Evolutionary conservation across 2,888 invertebrate genomes (phyloP).

Genomic region (Lithophane ornitopus): DNA sequence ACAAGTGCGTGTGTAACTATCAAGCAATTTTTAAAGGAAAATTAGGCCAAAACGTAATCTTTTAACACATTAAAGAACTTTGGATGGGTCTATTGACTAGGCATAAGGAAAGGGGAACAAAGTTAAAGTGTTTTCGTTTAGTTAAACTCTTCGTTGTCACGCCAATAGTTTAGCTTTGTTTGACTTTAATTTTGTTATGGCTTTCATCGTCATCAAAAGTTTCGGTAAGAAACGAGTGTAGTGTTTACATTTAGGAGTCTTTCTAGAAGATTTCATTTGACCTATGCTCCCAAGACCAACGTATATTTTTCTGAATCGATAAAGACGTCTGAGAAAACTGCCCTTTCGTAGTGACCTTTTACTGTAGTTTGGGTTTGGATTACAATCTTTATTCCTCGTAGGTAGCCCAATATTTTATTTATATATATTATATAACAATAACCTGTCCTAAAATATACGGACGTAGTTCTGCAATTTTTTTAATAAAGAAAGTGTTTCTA

Average conservation of each 20-base stretch:
- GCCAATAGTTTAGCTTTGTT: constrained; percentile 63
- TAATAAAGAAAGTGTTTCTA: not conserved
- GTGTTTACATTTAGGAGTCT: not conserved
- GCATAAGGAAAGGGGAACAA: constrained; percentile 63
- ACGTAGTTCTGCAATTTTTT: not conserved
- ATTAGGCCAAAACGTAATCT: constrained; percentile 61
- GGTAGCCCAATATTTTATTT: not conserved
- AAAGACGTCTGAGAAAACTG: constrained; percentile 17
- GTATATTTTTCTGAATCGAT: constrained; percentile 26
- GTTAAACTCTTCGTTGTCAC: constrained; percentile 71
- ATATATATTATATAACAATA: too few relatives aligned
- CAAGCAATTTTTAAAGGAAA: constrained; percentile 46
- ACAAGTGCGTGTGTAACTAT: constrained; percentile 52
- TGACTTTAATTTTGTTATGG: constrained; percentile 61
- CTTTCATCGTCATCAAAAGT: constrained; percentile 42
- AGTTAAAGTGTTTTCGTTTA: constrained; percentile 71
- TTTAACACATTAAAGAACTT: constrained; percentile 65
- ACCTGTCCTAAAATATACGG: not conserved
- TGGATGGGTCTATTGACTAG: constrained; percentile 69
- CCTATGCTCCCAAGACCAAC: constrained; percentile 4
- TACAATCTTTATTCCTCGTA: not conserved
- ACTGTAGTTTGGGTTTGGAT: not conserved
- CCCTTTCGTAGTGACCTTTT: constrained; percentile 29
- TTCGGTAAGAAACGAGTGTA: constrained; percentile 19
- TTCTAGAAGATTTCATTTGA: constrained; percentile 6